phyloP scores from a whole-genome alignment of 2,797 vertebrate species.

The Anolis apletophallus region DNA sequence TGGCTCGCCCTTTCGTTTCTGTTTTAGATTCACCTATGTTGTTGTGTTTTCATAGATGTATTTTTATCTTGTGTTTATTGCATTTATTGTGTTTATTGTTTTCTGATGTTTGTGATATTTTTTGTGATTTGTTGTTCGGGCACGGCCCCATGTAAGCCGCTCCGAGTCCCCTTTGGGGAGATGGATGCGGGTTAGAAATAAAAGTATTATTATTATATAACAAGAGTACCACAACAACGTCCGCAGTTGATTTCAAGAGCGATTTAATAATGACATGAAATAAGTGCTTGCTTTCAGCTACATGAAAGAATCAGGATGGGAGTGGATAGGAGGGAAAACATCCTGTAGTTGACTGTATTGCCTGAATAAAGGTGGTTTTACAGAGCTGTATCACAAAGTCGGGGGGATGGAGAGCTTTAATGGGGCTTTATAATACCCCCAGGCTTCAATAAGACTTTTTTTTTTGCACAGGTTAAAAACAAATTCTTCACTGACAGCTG shows the following conservation, averaged over 20 bases:
- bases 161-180: too few relatives aligned
- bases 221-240: neutral
- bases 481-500: slow-evolving; percentile 71
- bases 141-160: too few relatives aligned
- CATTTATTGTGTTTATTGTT: too few relatives aligned
- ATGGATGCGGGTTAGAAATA: too few relatives aligned
- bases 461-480: slow-evolving; percentile 63
- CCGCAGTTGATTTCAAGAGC: neutral
- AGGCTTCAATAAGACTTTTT: slow-evolving; percentile 53
- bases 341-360: slow-evolving; percentile 43
- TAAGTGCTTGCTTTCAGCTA: neutral
- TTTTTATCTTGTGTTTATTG: too few relatives aligned
- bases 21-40: too few relatives aligned
- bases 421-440: slow-evolving; percentile 58
- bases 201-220: too few relatives aligned
- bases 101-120: too few relatives aligned
- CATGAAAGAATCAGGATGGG: neutral
- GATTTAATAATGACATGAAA: neutral
- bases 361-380: slow-evolving; percentile 43
- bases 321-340: neutral
- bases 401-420: slow-evolving; percentile 53
- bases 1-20: too few relatives aligned
- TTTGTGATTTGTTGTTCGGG: too few relatives aligned
- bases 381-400: slow-evolving; percentile 45
- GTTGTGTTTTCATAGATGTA: too few relatives aligned